Base-by-base conservation (phyloP, 2,113 vertebrate species). In the Dendropsophus ebraccatus region DNA sequence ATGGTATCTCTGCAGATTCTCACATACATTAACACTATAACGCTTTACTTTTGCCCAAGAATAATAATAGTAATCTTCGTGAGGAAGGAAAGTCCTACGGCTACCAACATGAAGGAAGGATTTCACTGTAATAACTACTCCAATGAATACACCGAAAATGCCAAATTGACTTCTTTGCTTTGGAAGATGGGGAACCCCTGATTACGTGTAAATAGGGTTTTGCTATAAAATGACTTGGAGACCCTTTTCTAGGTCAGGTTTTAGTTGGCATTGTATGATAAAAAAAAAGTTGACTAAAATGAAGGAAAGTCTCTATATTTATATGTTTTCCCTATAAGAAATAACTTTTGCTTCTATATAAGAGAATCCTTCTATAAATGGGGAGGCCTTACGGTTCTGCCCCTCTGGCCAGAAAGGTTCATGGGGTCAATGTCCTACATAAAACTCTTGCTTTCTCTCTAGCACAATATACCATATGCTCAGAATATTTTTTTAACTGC, bases 251-350 rank as follows among this genome's bases (percentile, higher is more conserved):
- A n/a, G 45, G 47, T 76, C 28, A 28, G 73, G 21, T 60, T 50
- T 30, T 30, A 52, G 25, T 49, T 19, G 32, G 32, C 54, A 56
- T 60, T 60, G 77, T 73, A 28, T 54, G 30, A 32, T 56, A 56
- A 78, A 45, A 62, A 37, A 58, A n/a, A n/a, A n/a, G n/a, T n/a
- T n/a, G n/a, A n/a, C n/a, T n/a, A n/a, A n/a, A 56, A 80, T 80
- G 77, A 80, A 80, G 77, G 77, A 80, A 60, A 80, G 56, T 45
- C 32, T 25, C 23, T 80, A 62, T 80, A 41, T 76, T 76, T 80
- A 32, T 79, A 79, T 30, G 2, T 60, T 41, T 45, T 41, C 77
- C 35, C 35, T 60, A 10, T 76, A 16, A 14, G 23, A 75, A 25
- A 28, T 28, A 45, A 50, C 19, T 80, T 25, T 58, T 58, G 30